These are phyloP conservation scores for Noctilio leporinus DNA, from an alignment of 2,113 vertebrate species.

Conservation along the genomic window DNA sequence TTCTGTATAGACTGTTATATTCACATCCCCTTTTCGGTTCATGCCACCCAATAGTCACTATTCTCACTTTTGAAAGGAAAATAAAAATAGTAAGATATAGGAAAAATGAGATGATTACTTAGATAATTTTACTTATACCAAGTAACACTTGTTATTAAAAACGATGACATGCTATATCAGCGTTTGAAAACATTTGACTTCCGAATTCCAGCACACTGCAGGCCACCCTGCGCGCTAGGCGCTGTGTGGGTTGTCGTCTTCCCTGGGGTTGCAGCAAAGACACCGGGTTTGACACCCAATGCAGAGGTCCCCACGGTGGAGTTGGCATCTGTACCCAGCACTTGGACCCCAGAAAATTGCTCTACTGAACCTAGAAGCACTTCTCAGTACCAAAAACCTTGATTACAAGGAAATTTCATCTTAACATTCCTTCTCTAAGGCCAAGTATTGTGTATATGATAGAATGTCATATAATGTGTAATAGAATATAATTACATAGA, in stretches of 20 bases:
- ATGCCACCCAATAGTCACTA: constrained; percentile 40
- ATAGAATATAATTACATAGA: background rate
- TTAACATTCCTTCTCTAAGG: constrained; percentile 20
- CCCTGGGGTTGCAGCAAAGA: background rate
- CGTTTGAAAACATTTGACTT: background rate
- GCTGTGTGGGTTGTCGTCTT: background rate
- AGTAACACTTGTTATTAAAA: background rate
- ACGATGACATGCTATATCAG: background rate
- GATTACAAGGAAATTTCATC: background rate
- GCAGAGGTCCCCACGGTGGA: background rate
- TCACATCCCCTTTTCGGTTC: constrained; percentile 44
- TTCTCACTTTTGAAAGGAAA: constrained; percentile 42
- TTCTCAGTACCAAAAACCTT: background rate
- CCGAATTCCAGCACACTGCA: background rate
- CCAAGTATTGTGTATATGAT: background rate
- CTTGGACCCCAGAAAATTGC: background rate
- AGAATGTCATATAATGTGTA: background rate
- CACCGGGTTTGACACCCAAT: background rate
- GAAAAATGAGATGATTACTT: constrained; percentile 51
- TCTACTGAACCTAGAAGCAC: background rate
- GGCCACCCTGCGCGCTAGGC: background rate
- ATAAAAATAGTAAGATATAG: constrained; percentile 25
- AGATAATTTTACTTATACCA: constrained; percentile 8
- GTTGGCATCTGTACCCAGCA: background rate
- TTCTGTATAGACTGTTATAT: constrained; percentile 39